Percentiles rank a stretch among this genome's conserved stretches.
Conservation (phyloP, 1,140 invertebrate species). For the Aphaenogaster floridana region DNA sequence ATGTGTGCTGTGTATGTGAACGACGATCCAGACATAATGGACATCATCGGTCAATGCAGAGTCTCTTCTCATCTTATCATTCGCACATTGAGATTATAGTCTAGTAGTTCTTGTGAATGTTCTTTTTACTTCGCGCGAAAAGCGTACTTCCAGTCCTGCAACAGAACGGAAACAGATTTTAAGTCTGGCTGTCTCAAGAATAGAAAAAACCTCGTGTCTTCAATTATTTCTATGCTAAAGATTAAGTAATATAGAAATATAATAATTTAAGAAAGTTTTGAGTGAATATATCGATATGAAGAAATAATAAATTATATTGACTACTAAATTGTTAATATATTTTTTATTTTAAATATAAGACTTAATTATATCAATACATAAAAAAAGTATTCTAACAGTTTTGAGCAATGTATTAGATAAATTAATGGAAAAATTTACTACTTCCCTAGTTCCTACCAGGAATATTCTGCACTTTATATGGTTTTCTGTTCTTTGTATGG, state of each 20-base stretch:
- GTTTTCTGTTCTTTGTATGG: neutral
- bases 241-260: constrained; percentile 13
- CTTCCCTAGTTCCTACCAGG: neutral
- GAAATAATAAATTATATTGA: neutral
- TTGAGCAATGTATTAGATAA: neutral
- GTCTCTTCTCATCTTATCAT: constrained; percentile 22
- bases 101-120: constrained; percentile 8
- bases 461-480: neutral
- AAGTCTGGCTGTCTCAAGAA: neutral
- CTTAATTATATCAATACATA: neutral
- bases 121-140: constrained; percentile 52
- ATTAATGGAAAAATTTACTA: neutral
- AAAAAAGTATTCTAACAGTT: neutral
- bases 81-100: constrained; percentile 37
- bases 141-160: constrained; percentile 60
- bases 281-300: neutral
- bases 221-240: neutral
- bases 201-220: constrained; percentile 9
- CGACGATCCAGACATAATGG: constrained; percentile 1
- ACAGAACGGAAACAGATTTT: constrained; percentile 28
- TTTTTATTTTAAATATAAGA: neutral
- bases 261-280: constrained; percentile 19
- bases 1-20: constrained; percentile 41
- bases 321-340: neutral
- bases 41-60: constrained; percentile 22